phyloP scores from a whole-genome alignment of 37 sponge, comb jelly and placozoan species.

The Ephydatia muelleri region DNA sequence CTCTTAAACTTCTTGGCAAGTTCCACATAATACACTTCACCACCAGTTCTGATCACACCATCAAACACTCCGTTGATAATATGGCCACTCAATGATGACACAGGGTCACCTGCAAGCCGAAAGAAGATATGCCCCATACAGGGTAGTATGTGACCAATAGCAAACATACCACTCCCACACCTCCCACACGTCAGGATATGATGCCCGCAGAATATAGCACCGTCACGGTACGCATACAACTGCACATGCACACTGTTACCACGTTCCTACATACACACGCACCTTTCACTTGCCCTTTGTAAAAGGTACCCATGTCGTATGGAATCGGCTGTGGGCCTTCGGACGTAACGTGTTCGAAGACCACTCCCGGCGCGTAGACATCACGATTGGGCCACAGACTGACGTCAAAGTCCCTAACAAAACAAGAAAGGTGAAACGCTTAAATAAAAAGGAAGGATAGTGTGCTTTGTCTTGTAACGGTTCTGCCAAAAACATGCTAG shows the following conservation, averaged over 20 bases:
- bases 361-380: constrained; percentile 27
- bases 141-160: too few relatives aligned
- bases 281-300: constrained; percentile 57
- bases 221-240: too few relatives aligned
- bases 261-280: too few relatives aligned
- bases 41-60: constrained; percentile 43
- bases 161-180: too few relatives aligned
- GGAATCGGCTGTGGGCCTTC: background rate
- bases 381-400: constrained; percentile 4
- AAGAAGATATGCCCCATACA: too few relatives aligned
- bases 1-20: constrained; percentile 37
- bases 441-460: too few relatives aligned
- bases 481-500: too few relatives aligned
- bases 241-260: too few relatives aligned
- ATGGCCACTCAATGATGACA: constrained; percentile 47
- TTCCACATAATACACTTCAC: constrained; percentile 62
- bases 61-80: constrained; percentile 60
- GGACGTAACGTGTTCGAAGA: constrained; percentile 12
- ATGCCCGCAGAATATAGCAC: too few relatives aligned
- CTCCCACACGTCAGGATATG: too few relatives aligned
- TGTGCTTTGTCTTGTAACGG: too few relatives aligned
- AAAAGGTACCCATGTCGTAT: constrained; percentile 65
- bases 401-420: constrained; percentile 30
- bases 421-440: too few relatives aligned
- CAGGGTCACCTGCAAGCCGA: constrained; percentile 46